Conservation (phyloP, 2,797 vertebrate species). For the Mormyrus proboscirostris region DNA sequence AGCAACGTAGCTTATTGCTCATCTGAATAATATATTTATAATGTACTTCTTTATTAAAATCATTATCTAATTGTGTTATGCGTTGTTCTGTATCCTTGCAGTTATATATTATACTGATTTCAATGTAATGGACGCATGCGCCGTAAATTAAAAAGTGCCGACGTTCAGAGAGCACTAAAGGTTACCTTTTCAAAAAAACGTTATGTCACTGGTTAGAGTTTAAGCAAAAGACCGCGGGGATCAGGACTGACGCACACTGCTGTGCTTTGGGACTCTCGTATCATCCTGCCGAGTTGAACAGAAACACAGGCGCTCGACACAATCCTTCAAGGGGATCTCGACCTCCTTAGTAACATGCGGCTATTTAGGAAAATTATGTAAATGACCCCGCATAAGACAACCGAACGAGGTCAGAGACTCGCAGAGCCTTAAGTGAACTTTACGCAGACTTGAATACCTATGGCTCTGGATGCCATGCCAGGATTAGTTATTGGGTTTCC, state of each 20-base stretch:
- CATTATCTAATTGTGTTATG: neutral
- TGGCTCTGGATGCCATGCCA: neutral
- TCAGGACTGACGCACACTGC: neutral
- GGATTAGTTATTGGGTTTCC: neutral
- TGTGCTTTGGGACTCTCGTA: neutral
- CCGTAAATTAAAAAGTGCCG: neutral
- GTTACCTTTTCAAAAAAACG: neutral
- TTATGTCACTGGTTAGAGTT: neutral
- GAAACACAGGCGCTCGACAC: neutral
- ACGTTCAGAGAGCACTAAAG: neutral
- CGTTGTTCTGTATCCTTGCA: neutral
- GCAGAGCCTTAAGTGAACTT: neutral
- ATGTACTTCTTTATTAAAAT: neutral
- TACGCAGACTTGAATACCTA: neutral
- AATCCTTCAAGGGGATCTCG: neutral
- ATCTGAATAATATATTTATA: neutral
- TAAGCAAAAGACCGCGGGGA: neutral
- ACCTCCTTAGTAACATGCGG: neutral
- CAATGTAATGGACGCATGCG: neutral
- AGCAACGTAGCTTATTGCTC: neutral
- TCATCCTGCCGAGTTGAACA: neutral
- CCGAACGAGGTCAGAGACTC: neutral
- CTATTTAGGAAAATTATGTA: neutral
- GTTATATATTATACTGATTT: neutral
- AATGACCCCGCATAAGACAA: neutral